Evolutionary conservation across 2,888 invertebrate genomes (phyloP).

Genomic region (Osedax frankpressi): DNA sequence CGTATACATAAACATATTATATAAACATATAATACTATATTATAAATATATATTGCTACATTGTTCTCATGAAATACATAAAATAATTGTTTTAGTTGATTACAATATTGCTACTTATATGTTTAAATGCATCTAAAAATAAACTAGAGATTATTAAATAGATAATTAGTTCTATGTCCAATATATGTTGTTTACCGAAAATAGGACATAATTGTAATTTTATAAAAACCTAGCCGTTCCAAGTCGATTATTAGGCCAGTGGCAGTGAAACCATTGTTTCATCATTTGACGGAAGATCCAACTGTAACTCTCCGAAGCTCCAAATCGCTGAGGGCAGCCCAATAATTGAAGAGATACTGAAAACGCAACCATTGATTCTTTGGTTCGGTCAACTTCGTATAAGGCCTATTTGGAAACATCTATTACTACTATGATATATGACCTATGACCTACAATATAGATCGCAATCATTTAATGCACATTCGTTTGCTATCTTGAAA

Average conservation of each 20-base stretch:
- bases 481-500: not conserved
- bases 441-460: not conserved
- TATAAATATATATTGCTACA: too few species aligned
- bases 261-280: conserved; percentile 19
- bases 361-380: conserved; percentile 19
- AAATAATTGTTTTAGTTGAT: too few species aligned
- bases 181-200: too few species aligned
- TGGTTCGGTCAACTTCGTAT: not conserved
- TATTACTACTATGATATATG: not conserved
- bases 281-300: conserved; percentile 4
- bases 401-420: conserved; percentile 10
- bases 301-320: not conserved
- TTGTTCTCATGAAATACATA: too few species aligned
- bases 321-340: conserved; percentile 17
- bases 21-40: too few species aligned
- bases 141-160: too few species aligned
- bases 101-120: too few species aligned
- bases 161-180: too few species aligned
- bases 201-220: too few species aligned
- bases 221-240: conserved; percentile 18
- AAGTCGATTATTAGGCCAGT: conserved; percentile 15
- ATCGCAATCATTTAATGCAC: not conserved
- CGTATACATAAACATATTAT: too few species aligned
- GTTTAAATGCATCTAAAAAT: too few species aligned
- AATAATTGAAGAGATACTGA: conserved; percentile 17